These are phyloP conservation scores for Pseudorectes ferrugineus DNA, from an alignment of 2,113 vertebrate species.

Conservation along the genomic window DNA sequence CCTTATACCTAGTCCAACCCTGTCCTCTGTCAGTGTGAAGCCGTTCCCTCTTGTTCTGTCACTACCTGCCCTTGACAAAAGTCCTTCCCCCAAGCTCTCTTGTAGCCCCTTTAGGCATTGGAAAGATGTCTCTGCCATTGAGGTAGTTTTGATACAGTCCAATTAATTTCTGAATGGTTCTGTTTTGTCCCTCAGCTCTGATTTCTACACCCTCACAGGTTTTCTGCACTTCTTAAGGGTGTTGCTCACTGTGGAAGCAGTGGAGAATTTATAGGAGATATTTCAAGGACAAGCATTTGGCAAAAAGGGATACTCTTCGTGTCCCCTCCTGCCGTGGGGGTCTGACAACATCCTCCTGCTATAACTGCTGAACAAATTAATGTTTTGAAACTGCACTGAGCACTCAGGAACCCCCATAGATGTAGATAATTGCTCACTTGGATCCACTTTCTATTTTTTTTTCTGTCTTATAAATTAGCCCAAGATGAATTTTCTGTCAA, in stretches of 20 bases:
- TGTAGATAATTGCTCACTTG: not conserved
- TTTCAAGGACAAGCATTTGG: not conserved
- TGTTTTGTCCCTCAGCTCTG: not conserved
- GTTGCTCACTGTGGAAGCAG: not conserved
- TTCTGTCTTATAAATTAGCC: not conserved
- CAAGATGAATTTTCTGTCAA: not conserved
- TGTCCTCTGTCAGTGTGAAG: not conserved
- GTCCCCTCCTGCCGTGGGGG: accelerated
- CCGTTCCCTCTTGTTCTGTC: not conserved
- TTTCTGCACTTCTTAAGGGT: not conserved
- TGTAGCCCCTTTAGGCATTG: not conserved
- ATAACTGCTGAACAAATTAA: not conserved
- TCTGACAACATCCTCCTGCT: not conserved
- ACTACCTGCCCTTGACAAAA: not conserved
- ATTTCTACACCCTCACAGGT: not conserved
- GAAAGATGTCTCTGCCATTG: too few relatives aligned
- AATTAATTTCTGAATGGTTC: not conserved
- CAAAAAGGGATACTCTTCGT: not conserved
- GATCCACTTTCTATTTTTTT: not conserved
- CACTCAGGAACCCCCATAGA: not conserved
- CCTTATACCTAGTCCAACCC: not conserved
- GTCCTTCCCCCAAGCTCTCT: not conserved
- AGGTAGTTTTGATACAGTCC: not conserved
- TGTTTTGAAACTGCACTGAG: not conserved
- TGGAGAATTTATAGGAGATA: too few relatives aligned